Percentiles rank a stretch among this genome's conserved stretches.
Conservation (phyloP, 2,888 invertebrate species). For the Monopis laevigella region DNA sequence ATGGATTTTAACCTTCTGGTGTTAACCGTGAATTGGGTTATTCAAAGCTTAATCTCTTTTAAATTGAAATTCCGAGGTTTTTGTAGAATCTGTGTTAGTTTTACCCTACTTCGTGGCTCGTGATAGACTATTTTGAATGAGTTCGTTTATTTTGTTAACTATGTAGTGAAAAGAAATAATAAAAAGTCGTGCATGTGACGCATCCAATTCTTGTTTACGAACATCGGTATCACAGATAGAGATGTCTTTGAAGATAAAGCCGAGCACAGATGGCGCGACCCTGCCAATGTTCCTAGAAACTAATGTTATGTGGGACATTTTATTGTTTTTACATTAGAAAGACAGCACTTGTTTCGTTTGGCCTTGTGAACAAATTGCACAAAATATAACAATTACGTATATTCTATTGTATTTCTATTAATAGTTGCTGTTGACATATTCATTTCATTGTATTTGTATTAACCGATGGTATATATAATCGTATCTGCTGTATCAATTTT, state of each 20-base stretch:
- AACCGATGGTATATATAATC: no score
- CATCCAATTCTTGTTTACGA: constrained; percentile 9
- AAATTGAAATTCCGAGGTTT: constrained; percentile 33
- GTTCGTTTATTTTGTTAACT: constrained; percentile 3
- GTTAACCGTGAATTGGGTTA: constrained; percentile 46
- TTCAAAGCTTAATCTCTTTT: constrained; percentile 46
- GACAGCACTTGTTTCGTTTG: not conserved
- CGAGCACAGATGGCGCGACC: constrained; percentile 43
- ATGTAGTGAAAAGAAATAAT: constrained; percentile 5
- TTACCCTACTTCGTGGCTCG: constrained; percentile 6
- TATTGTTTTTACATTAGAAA: constrained; percentile 31
- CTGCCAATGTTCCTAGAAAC: constrained; percentile 30
- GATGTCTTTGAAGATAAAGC: constrained; percentile 45
- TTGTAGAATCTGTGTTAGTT: constrained; percentile 18
- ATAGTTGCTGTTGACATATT: no score
- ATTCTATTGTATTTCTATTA: no score
- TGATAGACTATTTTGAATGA: constrained; percentile 1
- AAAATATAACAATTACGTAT: no score
- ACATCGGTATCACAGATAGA: constrained; percentile 16
- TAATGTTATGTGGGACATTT: constrained; percentile 23
- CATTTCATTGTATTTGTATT: no score
- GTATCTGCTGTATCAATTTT: no score
- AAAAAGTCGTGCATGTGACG: constrained; percentile 8
- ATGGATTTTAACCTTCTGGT: constrained; percentile 48
- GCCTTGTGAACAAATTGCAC: not conserved